Conservation (phyloP, 1,140 invertebrate species). For the Cataglyphis hispanica region DNA sequence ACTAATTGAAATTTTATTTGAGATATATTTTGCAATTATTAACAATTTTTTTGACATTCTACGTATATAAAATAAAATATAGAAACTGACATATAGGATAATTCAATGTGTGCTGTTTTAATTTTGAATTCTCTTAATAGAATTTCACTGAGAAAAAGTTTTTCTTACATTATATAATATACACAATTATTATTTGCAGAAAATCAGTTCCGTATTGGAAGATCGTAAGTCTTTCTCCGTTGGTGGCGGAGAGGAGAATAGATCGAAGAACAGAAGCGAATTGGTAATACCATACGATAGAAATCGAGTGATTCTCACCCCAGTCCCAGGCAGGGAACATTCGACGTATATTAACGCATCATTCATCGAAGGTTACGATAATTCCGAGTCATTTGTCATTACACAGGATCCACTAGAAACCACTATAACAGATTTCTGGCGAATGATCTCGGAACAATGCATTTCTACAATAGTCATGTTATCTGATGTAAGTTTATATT, state of each 20-base stretch:
- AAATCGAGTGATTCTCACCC: conserved; percentile 95
- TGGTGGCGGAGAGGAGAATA: conserved; percentile 94
- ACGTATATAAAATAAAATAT: neutral
- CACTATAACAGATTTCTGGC: conserved; percentile 97
- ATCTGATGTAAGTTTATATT: conserved; percentile 91
- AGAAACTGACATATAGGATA: neutral
- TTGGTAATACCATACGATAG: conserved; percentile 96
- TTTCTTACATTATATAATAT: neutral
- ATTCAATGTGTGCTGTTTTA: neutral
- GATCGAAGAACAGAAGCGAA: conserved; percentile 94
- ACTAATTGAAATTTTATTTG: too few species aligned
- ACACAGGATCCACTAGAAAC: conserved; percentile 97
- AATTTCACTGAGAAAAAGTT: neutral
- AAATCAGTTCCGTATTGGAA: conserved; percentile 93
- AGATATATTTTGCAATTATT: neutral
- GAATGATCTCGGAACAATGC: conserved; percentile 97
- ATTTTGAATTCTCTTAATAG: conserved; percentile 57
- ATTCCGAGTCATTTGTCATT: conserved; percentile 97
- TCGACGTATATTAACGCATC: conserved; percentile 99
- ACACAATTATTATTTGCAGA: conserved; percentile 86
- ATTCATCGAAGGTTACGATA: conserved; percentile 98
- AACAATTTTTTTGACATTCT: conserved; percentile 27
- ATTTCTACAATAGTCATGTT: conserved; percentile 97
- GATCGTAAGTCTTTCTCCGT: conserved; percentile 93
- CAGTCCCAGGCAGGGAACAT: conserved; percentile 93